Evolutionary conservation across 2,888 invertebrate species (phyloP).

Genomic region (Leucophenga maculata): DNA sequence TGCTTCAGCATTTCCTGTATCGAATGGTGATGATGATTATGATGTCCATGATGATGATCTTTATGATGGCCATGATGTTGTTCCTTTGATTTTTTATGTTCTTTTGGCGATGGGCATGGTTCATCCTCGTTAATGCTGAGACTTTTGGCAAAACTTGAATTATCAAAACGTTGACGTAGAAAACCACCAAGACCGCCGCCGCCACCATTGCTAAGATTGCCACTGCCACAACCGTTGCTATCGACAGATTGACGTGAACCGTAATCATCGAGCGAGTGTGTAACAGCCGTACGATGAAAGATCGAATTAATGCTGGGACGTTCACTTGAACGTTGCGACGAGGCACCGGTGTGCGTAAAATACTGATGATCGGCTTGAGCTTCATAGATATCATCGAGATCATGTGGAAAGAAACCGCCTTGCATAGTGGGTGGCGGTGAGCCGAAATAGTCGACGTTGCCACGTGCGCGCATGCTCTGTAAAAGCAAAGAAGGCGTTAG

Average conservation of each 20-base stretch:
- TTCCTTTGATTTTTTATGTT: constrained; percentile 49
- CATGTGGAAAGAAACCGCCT: constrained; percentile 70
- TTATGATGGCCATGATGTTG: constrained; percentile 73
- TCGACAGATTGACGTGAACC: constrained; percentile 49
- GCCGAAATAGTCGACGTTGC: constrained; percentile 59
- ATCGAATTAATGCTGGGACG: constrained; percentile 70
- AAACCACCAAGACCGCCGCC: constrained; percentile 35
- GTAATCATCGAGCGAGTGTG: constrained; percentile 69
- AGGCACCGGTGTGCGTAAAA: constrained; percentile 70
- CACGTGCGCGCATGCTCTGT: constrained; percentile 66
- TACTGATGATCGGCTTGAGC: constrained; percentile 71
- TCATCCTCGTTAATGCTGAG: constrained; percentile 64
- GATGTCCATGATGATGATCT: constrained; percentile 71
- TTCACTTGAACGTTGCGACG: constrained; percentile 56
- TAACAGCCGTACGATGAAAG: constrained; percentile 69
- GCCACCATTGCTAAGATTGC: constrained; percentile 40
- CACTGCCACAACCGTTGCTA: constrained; percentile 41
- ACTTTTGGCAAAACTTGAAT: constrained; percentile 68
- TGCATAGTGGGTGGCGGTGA: constrained; percentile 64
- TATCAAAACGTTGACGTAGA: constrained; percentile 67
- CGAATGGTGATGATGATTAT: constrained; percentile 77
- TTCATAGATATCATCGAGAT: constrained; percentile 72
- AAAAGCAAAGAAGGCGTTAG: constrained; percentile 26
- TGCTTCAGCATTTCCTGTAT: constrained; percentile 85
- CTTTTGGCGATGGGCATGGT: constrained; percentile 48